Base-by-base conservation (phyloP, 1,140 invertebrate species). In the Eumaeus atala region DNA sequence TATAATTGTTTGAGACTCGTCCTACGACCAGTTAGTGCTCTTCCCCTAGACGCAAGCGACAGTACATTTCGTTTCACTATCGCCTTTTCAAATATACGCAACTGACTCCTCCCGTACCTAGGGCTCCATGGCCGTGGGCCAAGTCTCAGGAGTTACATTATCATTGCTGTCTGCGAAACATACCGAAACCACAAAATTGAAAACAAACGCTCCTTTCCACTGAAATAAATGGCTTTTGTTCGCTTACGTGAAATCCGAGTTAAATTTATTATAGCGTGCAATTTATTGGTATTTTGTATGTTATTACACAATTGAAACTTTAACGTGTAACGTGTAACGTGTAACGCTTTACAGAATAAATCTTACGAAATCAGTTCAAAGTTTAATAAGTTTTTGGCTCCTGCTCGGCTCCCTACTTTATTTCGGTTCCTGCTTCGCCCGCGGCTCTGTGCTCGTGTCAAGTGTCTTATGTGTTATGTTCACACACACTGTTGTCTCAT, bases 221-320 rank as follows among this genome's bases (percentile, higher is more conserved):
- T 17, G 40, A 44, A 44, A 44, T 44, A 44, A 44, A 44, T 44
- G 40, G 40, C 16, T 44, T 14, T 16, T 16, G 12, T 44, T 44
- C 40, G 40, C 40, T 44, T 44, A 44, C 12, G 40, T 44, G 40
- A 44, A 44, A 16, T 6, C 21, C 21, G 21, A 28, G 40, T 16
- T 44, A 17, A 44, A 44, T 44, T 44, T 44, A 44, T 44, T 14
- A 44, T 44, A 12, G 40, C 16, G 40, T 44, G 40, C 40, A 16
- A 44, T 44, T 44, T 44, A 44, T 44, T 44, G 40, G 40, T 44
- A 14, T 44, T 44, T 44, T 44, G 40, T 44, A 44, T 44, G 40
- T 44, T 44, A 44, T 44, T 44, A 44, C 40, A 44, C 14, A 16
- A 44, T 44, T 44, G 40, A 17, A 44, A 44, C 40, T 44, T 44